Evolutionary conservation across 2,113 vertebrate species (phyloP), one percentile per base, ranked within the genome.

Genomic region (Cromileptes altivelis): DNA sequence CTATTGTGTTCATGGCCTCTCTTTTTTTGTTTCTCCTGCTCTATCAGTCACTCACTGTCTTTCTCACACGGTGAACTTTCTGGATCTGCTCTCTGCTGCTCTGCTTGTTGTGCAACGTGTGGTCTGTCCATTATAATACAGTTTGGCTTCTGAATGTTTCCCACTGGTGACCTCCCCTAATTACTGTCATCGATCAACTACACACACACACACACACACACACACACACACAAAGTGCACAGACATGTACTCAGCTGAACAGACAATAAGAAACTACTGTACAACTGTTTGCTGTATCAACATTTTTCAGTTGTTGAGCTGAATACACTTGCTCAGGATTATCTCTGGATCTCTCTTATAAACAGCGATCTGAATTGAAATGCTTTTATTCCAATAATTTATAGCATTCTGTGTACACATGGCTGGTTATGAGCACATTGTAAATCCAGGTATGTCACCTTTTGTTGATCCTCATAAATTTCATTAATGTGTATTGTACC

Each of bases 131-230:
- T 60, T 76, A 49, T 49, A 40, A 74, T 58, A 21, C 30, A 60
- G 80, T 87, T 88, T 86, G 69, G 68, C 75, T 79, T 86, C 50
- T 60, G 75, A 33, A 18, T 64, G 50, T 79, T 70, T 82, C 68
- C 78, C 78, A 30, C 25, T 49, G 75, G 45, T 75, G 79, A 87
- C 81, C 76, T 78, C 67, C 55, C 70, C 78, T 89, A 90, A 94
- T 94, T 85, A 80, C 75, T 21, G 17, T 33, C 82, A 93, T 93
- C 68, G 57, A 83, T 93, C 90, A 92, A 60, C 40, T 60, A 70
- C 47, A 74, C 7, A 65, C 27, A 21, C 63, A 62, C 49, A 25
- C 21, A 27, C 3, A 6, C 3, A 70, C 62, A 57, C 11, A 47
- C 13, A 64, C 64, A 70, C 49, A 81, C 56, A 30, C 30, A 30